Conservation (phyloP, 2,888 invertebrate species). For the Pyrgus malvae region DNA sequence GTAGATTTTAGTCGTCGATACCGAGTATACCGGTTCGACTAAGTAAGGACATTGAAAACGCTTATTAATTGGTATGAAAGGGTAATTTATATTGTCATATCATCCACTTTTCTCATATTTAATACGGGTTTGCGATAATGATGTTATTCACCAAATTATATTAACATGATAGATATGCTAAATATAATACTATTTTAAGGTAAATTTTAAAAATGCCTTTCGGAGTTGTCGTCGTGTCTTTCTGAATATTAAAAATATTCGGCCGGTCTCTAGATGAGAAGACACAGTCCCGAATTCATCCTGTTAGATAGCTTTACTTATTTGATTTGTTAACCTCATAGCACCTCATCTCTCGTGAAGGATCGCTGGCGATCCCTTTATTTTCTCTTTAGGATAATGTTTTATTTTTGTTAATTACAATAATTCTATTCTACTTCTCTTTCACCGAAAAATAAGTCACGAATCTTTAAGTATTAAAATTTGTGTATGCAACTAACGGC, state of each 20-base stretch:
- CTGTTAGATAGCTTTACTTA: constrained; percentile 67
- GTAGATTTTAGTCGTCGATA: constrained; percentile 72
- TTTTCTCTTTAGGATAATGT: constrained; percentile 75
- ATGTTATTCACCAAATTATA: constrained; percentile 81
- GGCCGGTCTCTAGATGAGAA: constrained; percentile 61
- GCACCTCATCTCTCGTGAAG: constrained; percentile 73
- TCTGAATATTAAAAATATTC: constrained; percentile 75
- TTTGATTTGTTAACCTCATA: constrained; percentile 62
- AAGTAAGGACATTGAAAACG: constrained; percentile 82
- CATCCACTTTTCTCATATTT: constrained; percentile 82
- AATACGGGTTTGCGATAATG: constrained; percentile 82
- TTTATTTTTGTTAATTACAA: constrained; percentile 64
- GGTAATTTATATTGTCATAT: constrained; percentile 83
- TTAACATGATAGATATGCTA: constrained; percentile 77
- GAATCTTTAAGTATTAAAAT: constrained; percentile 52
- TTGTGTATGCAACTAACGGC: constrained; percentile 73
- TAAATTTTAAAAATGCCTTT: constrained; percentile 78
- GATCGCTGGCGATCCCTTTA: constrained; percentile 78
- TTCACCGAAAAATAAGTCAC: constrained; percentile 58
- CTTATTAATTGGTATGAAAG: constrained; percentile 83
- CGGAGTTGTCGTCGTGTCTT: constrained; percentile 73
- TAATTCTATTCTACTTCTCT: constrained; percentile 61
- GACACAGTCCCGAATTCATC: constrained; percentile 58
- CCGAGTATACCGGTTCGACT: constrained; percentile 70
- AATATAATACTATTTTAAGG: constrained; percentile 75